These are phyloP conservation scores for Nannospalax galili DNA, from an alignment of 2,113 vertebrate species.

Conservation along the genomic window DNA sequence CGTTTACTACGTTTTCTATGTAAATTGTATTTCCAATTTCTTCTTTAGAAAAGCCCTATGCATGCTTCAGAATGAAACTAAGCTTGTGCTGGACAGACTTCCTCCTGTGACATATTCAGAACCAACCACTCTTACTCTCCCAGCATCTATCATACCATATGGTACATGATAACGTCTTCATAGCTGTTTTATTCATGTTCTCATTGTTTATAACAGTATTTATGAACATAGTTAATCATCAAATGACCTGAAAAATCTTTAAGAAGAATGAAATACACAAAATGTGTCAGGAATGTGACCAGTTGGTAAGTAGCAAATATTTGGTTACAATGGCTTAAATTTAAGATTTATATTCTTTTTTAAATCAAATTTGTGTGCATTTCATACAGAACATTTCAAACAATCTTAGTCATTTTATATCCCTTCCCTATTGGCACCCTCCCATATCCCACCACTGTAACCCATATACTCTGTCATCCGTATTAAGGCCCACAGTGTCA, in stretches of 20 bases:
- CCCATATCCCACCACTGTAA: too few relatives aligned
- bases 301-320: not conserved
- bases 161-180: not conserved
- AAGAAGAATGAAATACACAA: not conserved
- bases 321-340: not conserved
- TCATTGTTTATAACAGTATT: not conserved
- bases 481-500: too few relatives aligned
- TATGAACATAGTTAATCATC: not conserved
- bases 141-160: not conserved
- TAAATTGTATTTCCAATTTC: not conserved
- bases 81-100: not conserved
- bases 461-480: too few relatives aligned
- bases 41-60: conserved; percentile 16
- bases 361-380: not conserved
- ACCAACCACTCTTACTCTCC: not conserved
- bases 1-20: not conserved
- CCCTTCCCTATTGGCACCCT: too few relatives aligned
- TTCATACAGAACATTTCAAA: too few relatives aligned
- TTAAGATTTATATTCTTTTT: not conserved
- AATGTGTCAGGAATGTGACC: not conserved
- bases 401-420: too few relatives aligned
- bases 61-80: not conserved
- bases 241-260: not conserved
- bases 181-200: not conserved
- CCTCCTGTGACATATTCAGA: not conserved